A percentile compares a stretch with the other conserved stretches of the same genome.
phyloP scores from a whole-genome alignment of 2,888 invertebrate species.

The Acholoe squamosa region DNA sequence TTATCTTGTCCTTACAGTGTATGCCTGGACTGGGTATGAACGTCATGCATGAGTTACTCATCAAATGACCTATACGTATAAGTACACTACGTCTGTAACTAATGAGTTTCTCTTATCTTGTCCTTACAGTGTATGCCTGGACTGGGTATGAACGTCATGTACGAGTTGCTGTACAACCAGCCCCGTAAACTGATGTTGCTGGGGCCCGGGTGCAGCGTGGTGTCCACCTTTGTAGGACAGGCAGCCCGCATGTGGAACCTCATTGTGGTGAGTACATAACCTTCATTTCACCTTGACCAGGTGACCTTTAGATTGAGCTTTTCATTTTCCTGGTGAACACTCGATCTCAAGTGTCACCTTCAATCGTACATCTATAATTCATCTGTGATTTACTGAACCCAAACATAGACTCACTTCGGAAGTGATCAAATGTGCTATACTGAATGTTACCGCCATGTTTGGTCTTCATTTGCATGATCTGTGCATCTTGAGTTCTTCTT shows the following conservation, averaged over 20 bases:
- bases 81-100: no score
- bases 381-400: no score
- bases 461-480: no score
- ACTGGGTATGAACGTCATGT: constrained; percentile 98
- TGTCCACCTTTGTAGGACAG: constrained; percentile 99
- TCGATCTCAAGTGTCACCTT: no score
- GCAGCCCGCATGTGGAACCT: constrained; percentile 99
- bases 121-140: constrained; percentile 97
- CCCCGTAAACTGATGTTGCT: constrained; percentile 89
- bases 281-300: not conserved
- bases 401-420: no score
- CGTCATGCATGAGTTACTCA: constrained; percentile 98
- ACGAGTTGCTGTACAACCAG: constrained; percentile 95
- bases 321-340: no score
- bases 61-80: constrained; percentile 87
- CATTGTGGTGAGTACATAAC: constrained; percentile 92
- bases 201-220: constrained; percentile 96
- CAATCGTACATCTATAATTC: no score
- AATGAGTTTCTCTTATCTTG: no score
- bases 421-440: no score
- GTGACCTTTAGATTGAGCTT: no score
- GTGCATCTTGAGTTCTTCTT: no score
- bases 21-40: constrained; percentile 99
- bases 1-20: constrained; percentile 88
- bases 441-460: no score